phyloP scores from a whole-genome alignment of 2,888 invertebrate genomes.

The Lepidochrysops patricia region DNA sequence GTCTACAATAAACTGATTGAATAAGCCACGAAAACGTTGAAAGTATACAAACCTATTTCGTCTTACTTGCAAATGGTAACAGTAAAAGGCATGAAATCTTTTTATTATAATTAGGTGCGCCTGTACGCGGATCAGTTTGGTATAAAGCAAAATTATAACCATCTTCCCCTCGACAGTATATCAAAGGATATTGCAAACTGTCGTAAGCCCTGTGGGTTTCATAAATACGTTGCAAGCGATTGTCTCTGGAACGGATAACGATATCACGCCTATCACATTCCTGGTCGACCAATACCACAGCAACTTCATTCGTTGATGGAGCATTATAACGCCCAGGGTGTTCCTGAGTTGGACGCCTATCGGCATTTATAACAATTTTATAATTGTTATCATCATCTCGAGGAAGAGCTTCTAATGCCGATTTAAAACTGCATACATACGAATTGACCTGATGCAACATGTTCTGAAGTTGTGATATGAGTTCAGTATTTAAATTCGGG shows the following conservation, averaged over 20 bases:
- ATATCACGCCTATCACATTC: conserved; percentile 19
- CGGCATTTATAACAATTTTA: conserved; percentile 15
- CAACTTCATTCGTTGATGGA: conserved; percentile 14
- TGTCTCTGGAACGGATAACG: conserved; percentile 15
- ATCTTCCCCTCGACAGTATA: conserved; percentile 16
- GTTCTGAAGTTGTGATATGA: conserved; percentile 23
- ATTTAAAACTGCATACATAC: conserved; percentile 24
- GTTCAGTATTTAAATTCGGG: too few relatives aligned
- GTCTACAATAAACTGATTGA: conserved; percentile 8
- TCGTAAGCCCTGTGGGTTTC: conserved; percentile 26
- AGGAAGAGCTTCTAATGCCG: conserved; percentile 25
- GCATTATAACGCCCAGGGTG: conserved; percentile 25
- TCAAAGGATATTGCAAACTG: conserved; percentile 25
- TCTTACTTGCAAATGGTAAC: conserved; percentile 6
- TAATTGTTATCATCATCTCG: conserved; percentile 23
- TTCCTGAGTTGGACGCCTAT: conserved; percentile 17
- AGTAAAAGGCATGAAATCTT: neutral
- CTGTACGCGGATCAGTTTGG: neutral
- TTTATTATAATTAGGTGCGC: neutral
- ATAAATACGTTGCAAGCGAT: conserved; percentile 17
- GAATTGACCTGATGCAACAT: conserved; percentile 25
- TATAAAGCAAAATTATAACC: neutral
- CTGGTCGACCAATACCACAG: conserved; percentile 1
- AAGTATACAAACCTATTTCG: neutral
- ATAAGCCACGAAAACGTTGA: conserved; percentile 2